Base-by-base conservation (phyloP, 2,113 vertebrate species). In the Maccullochella peelii region DNA sequence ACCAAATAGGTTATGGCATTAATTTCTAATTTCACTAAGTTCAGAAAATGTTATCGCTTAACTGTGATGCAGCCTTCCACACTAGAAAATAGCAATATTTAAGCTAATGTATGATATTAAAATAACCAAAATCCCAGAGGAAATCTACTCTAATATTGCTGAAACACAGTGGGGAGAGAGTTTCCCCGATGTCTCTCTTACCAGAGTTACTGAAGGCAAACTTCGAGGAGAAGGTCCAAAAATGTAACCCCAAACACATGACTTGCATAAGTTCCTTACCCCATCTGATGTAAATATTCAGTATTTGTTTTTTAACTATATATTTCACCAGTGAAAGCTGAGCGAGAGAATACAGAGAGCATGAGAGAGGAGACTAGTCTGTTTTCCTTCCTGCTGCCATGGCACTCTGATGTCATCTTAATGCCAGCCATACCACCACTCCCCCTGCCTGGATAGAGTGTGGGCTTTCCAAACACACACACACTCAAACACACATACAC, bases 401-500 rank as follows among this genome's bases (percentile, higher is more conserved):
- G 79, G 80, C 63, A 50, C 54, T 72, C 47, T 87, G 86, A 91
- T 87, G 80, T 88, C 84, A 89, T 85, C 57, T 61, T 74, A 80
- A 86, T 86, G 78, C 85, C 86, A 88, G 68, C 38, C 79, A 82
- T 84, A 59, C 73, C 75, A 69, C 61, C 15, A 1, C 75, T 55
- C 73, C 77, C 73, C 49, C 82, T 54, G 71, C 67, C 61, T 70
- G 55, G n/a, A 63, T 52, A 30, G 50, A 79, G 55, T 42, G 30
- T 44, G n/a, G n/a, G 12, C 49, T 78, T 59, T 84, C 38, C 54
- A 69, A 44, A 67, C 78, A 73, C 54, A 81, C 25, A 68, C 57
- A 67, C 66, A 68, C 33, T 30, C 33, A 76, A 62, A 70, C 77
- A 67, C 76, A 73, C 55, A 82, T 25, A 73, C 65, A 73, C 69